phyloP scores from a whole-genome alignment of 2,113 vertebrate genomes.

The Ahaetulla prasina region DNA sequence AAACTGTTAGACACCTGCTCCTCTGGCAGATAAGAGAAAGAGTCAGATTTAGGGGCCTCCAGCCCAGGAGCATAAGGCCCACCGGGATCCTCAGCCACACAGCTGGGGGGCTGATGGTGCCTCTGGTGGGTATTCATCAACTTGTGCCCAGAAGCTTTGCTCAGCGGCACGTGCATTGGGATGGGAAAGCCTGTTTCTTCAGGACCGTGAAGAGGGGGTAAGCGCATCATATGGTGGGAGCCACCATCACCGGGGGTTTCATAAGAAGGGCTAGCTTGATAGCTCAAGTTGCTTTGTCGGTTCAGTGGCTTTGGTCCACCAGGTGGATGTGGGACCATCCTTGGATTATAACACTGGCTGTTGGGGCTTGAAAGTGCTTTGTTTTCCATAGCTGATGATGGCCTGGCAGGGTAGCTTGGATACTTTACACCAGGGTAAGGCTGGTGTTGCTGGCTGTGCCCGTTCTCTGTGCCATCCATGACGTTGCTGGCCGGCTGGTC shows the following conservation, averaged over 20 bases:
- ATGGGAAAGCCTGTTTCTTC: conserved; percentile 70
- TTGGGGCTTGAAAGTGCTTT: conserved; percentile 69
- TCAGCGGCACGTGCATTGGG: conserved; percentile 69
- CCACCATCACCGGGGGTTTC: conserved; percentile 53
- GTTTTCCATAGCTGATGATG: conserved; percentile 5
- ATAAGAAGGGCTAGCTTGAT: conserved; percentile 71
- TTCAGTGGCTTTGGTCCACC: conserved; percentile 70
- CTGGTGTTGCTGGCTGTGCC: conserved; percentile 63
- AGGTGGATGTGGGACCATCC: conserved; percentile 78
- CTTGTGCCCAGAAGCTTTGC: conserved; percentile 56
- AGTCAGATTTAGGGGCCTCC: conserved; percentile 69
- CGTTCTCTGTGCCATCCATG: conserved; percentile 64
- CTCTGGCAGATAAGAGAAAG: conserved; percentile 73
- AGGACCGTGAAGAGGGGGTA: conserved; percentile 68
- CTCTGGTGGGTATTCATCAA: conserved; percentile 40
- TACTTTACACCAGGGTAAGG: conserved; percentile 62
- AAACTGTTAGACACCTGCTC: conserved; percentile 83
- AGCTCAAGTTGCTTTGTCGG: conserved; percentile 73
- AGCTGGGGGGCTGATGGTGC: conserved; percentile 54
- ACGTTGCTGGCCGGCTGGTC: conserved; percentile 64
- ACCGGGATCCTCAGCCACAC: conserved; percentile 56
- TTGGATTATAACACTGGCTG: conserved; percentile 71
- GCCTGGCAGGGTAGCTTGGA: conserved; percentile 48
- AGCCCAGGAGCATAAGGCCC: conserved; percentile 51
- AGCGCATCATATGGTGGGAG: conserved; percentile 59